Evolutionary conservation across 2,888 invertebrate species (phyloP).

Genomic region (Ceratothoa steindachneri): DNA sequence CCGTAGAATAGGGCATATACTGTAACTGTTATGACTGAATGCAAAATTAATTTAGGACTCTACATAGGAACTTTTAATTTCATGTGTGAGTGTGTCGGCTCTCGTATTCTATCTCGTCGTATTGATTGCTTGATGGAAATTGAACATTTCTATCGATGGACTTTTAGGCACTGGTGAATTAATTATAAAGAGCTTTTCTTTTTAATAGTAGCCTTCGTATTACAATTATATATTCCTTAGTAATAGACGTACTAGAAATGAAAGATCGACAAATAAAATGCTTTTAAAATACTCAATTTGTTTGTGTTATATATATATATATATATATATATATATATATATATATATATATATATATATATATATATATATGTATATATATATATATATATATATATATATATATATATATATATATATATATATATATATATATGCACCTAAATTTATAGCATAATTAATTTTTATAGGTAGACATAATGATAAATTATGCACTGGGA

Average conservation of each 20-base stretch:
- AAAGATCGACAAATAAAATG: too few species aligned
- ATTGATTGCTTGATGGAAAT: background rate
- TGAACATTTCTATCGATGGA: background rate
- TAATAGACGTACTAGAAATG: background rate
- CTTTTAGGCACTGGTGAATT: background rate
- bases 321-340: constrained; percentile 6
- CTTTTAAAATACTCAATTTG: too few species aligned
- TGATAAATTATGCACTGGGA: background rate
- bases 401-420: constrained; percentile 1
- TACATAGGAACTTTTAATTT: background rate
- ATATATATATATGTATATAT: background rate
- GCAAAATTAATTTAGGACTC: background rate
- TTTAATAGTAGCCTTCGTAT: background rate
- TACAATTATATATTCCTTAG: background rate
- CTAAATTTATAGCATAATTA: background rate
- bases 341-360: background rate
- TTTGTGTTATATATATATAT: background rate
- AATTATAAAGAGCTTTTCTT: background rate
- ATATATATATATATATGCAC: background rate
- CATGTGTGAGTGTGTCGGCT: background rate
- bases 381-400: background rate
- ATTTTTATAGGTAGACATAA: background rate
- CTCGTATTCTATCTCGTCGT: background rate
- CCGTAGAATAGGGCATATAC: background rate
- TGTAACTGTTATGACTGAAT: background rate